A percentile compares a stretch with the other conserved stretches of the same genome.
Evolutionary conservation across 2,888 invertebrate species (phyloP).

Genomic region (Ophonus ardosiacus): DNA sequence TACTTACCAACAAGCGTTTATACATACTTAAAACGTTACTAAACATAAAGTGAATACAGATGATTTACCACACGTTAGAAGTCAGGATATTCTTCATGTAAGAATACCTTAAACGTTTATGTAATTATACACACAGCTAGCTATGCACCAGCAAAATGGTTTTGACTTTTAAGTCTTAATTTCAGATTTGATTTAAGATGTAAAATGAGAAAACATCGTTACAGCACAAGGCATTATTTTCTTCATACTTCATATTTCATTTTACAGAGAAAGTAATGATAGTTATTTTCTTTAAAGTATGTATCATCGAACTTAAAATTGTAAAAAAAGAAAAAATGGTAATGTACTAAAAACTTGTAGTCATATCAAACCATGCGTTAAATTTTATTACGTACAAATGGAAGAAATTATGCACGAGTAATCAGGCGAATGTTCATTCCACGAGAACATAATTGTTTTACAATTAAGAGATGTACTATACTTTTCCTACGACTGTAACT

Average conservation of each 20-base stretch:
- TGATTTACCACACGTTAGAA: conserved; percentile 3
- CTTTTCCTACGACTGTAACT: too few relatives aligned
- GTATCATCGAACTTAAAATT: neutral
- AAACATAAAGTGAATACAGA: conserved; percentile 13
- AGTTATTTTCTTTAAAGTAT: neutral
- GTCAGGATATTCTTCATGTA: neutral
- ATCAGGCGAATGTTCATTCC: too few relatives aligned
- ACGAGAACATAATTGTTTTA: too few relatives aligned
- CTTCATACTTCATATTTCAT: neutral
- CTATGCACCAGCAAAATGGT: conserved; percentile 1
- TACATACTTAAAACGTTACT: conserved; percentile 41
- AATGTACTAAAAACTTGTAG: too few relatives aligned
- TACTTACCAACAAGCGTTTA: conserved; percentile 19
- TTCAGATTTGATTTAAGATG: neutral
- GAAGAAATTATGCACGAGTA: too few relatives aligned
- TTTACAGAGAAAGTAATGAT: neutral
- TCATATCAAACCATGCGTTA: too few relatives aligned
- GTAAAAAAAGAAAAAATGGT: too few relatives aligned
- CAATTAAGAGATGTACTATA: too few relatives aligned
- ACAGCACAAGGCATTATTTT: neutral
- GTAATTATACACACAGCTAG: conserved; percentile 8
- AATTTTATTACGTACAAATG: too few relatives aligned
- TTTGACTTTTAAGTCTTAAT: conserved; percentile 1
- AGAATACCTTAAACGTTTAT: neutral
- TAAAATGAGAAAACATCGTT: neutral